A percentile compares a stretch with the other conserved stretches of the same genome.
Conservation (phyloP, 2,797 vertebrate genomes). For the Bryconaethiops microstoma region DNA sequence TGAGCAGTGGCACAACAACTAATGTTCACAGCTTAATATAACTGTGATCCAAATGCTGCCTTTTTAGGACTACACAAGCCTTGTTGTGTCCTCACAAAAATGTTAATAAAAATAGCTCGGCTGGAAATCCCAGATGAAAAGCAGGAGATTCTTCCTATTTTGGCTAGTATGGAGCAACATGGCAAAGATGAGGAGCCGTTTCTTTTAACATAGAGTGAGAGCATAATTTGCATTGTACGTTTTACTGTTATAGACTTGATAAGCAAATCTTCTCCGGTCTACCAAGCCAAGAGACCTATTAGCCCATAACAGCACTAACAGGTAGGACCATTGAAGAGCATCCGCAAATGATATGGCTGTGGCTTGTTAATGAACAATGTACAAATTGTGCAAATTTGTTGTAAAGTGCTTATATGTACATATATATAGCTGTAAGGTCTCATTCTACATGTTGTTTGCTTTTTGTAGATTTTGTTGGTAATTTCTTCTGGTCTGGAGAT, state of each 20-base stretch:
- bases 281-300: constrained; percentile 7
- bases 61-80: constrained; percentile 37
- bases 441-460: neutral
- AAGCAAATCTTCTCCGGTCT: constrained; percentile 24
- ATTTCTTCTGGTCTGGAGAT: neutral
- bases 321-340: constrained; percentile 31
- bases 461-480: neutral
- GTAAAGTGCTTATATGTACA: neutral
- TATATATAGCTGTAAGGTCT: neutral
- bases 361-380: neutral
- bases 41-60: constrained; percentile 37
- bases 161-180: constrained; percentile 45
- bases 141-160: constrained; percentile 58
- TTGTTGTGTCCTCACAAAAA: constrained; percentile 37
- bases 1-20: constrained; percentile 6
- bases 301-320: constrained; percentile 11
- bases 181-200: constrained; percentile 21
- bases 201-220: constrained; percentile 23
- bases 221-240: constrained; percentile 13
- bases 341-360: neutral
- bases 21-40: constrained; percentile 24
- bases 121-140: constrained; percentile 54
- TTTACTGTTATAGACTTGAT: constrained; percentile 29
- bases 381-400: neutral
- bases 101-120: constrained; percentile 57